Base-by-base conservation (phyloP, 2,113 vertebrate species). In the Festucalex cinctus region DNA sequence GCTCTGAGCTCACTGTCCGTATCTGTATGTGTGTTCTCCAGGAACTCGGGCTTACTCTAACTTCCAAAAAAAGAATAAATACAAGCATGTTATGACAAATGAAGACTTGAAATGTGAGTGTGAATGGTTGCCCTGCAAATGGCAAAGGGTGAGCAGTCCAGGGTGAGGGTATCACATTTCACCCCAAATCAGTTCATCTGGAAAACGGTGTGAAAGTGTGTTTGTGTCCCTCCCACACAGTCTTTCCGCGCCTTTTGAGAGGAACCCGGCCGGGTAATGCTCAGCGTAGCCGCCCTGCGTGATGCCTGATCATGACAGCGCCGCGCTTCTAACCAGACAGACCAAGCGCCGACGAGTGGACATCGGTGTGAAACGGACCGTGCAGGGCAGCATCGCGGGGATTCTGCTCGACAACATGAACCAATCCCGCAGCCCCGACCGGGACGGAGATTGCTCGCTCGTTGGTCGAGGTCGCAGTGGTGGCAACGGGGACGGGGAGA, bases 301-400 rank as follows among this genome's bases (percentile, higher is more conserved):
- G 95, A 99, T 99, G 97, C 97, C 97, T 95, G 97, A 98, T 96
- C 97, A 99, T 99, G 97, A 98, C 94, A 97, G 93, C 93, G 88
- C 93, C 93, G 91, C 94, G 92, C 94, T 98, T 94, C 94, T 98
- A 98, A 98, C 91, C 90, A 96, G 95, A 96, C 97, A 99, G 92
- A 98, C 95, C 85, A 99, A 99, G 93, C 97, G 94, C 92, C 92
- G 96, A 92, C 96, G 97, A 89, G 97, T 99, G 87, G 97, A 99
- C 94, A 99, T 99, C 88, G 97, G 97, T 93, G 97, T 99, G 93
- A 99, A 98, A 92, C 94, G 97, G 93, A 98, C 97, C 74, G 94
- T 95, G n/a, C n/a, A n/a, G 93, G 94, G 95, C 82, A 94, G 93
- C 83, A 91, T 92, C 87, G 95, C 94, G 91, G 94, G 94, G 70